phyloP scores from a whole-genome alignment of 2,888 invertebrate genomes.

The Drosophila vallismaia region DNA sequence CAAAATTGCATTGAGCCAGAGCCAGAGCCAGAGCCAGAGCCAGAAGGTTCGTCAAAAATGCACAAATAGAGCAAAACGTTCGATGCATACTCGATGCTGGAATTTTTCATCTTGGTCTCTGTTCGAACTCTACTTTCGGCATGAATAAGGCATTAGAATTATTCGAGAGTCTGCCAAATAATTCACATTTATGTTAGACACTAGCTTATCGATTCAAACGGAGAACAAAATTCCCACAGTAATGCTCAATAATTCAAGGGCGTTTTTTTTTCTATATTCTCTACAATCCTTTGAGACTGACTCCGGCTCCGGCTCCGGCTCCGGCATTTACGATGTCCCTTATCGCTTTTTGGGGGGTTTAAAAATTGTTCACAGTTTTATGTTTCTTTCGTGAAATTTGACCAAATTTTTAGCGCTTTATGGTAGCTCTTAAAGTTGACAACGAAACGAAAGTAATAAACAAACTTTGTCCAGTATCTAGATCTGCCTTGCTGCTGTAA shows the following conservation, averaged over 20 bases:
- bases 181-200: slow-evolving; percentile 18
- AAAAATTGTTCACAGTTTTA: slow-evolving; percentile 21
- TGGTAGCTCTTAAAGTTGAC: slow-evolving; percentile 25
- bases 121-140: slow-evolving; percentile 19
- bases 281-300: neutral
- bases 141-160: slow-evolving; percentile 38
- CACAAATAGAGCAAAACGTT: slow-evolving; percentile 12
- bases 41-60: neutral
- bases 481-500: slow-evolving; percentile 36
- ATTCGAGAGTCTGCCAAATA: neutral
- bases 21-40: neutral
- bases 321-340: neutral
- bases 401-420: slow-evolving; percentile 15
- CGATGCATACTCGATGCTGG: slow-evolving; percentile 28
- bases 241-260: slow-evolving; percentile 18
- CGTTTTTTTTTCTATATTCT: neutral
- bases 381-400: slow-evolving; percentile 19
- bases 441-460: slow-evolving; percentile 14
- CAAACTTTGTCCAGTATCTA: slow-evolving; percentile 39
- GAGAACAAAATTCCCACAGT: neutral
- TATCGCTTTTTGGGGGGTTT: slow-evolving; percentile 3
- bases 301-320: neutral
- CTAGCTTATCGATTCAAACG: slow-evolving; percentile 19
- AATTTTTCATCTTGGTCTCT: slow-evolving; percentile 22
- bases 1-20: neutral